These are phyloP conservation scores for Esox niger DNA, from an alignment of 2,113 vertebrate genomes.

Conservation along the genomic window DNA sequence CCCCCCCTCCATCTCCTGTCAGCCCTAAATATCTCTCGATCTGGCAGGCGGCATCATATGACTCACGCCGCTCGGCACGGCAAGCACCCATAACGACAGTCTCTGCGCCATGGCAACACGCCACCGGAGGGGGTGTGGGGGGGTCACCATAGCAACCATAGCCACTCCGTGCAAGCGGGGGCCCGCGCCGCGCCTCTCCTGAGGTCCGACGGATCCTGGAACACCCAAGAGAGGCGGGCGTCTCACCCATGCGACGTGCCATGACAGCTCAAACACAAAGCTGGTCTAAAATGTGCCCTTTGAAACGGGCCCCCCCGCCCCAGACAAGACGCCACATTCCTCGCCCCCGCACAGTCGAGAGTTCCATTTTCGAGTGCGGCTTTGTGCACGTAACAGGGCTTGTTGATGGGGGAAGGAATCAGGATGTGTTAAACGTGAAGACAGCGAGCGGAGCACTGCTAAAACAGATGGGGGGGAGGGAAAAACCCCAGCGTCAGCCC, in stretches of 20 bases:
- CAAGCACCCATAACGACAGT: conserved; percentile 67
- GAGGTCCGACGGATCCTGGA: neutral
- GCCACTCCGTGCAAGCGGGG: conserved; percentile 63
- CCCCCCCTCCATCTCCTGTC: conserved; percentile 17
- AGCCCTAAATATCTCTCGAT: conserved; percentile 53
- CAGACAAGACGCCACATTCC: too few relatives aligned
- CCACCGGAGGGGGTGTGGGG: conserved; percentile 49
- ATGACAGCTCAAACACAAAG: neutral
- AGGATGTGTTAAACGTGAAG: conserved; percentile 65
- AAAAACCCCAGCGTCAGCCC: conserved; percentile 3
- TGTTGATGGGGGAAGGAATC: conserved; percentile 26
- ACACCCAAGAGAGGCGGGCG: neutral
- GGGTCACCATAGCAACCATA: conserved; percentile 78
- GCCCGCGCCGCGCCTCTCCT: neutral
- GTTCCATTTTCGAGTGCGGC: too few relatives aligned
- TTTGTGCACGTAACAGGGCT: neutral
- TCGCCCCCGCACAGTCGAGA: neutral
- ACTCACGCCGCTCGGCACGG: conserved; percentile 54
- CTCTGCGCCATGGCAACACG: conserved; percentile 69
- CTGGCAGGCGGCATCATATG: conserved; percentile 63
- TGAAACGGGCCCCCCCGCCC: too few relatives aligned
- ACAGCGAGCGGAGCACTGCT: neutral
- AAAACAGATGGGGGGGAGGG: neutral
- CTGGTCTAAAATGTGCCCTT: too few relatives aligned
- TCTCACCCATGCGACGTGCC: neutral